These are phyloP conservation scores for Callimorpha dominula DNA, from an alignment of 2,888 invertebrate genomes.

Conservation along the genomic window DNA sequence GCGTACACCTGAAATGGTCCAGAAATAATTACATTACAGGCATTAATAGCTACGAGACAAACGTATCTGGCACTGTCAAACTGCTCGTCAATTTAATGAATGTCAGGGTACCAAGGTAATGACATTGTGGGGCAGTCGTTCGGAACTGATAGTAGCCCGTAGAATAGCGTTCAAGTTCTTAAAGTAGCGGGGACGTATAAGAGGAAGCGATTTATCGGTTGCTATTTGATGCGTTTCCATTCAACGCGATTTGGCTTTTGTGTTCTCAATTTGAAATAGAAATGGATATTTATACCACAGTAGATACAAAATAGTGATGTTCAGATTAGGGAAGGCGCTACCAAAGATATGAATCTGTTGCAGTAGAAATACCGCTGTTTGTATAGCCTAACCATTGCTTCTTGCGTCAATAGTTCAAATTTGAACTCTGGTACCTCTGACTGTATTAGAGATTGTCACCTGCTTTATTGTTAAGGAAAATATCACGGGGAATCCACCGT, in stretches of 20 bases:
- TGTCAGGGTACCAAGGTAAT: constrained; percentile 69
- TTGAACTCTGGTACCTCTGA: background rate
- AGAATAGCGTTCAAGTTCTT: constrained; percentile 35
- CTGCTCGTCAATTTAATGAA: constrained; percentile 77
- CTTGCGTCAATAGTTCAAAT: background rate
- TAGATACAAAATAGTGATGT: background rate
- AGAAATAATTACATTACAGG: constrained; percentile 74
- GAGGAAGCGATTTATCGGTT: background rate
- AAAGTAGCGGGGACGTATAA: constrained; percentile 14
- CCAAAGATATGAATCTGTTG: background rate
- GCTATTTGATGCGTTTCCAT: background rate
- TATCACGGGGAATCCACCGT: too few relatives aligned
- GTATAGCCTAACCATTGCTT: background rate
- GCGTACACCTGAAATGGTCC: constrained; percentile 63
- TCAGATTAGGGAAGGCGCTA: background rate
- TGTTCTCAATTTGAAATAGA: background rate
- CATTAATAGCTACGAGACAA: constrained; percentile 67
- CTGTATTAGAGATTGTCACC: background rate
- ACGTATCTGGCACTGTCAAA: constrained; percentile 76
- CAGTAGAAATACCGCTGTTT: background rate
- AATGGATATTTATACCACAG: background rate
- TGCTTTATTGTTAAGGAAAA: too few relatives aligned
- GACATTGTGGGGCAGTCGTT: constrained; percentile 68
- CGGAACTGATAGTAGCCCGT: constrained; percentile 74
- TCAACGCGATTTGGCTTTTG: background rate